A percentile compares a stretch with the other conserved stretches of the same genome.
Conservation (phyloP, 2,797 vertebrate species). For the Pterois miles region DNA sequence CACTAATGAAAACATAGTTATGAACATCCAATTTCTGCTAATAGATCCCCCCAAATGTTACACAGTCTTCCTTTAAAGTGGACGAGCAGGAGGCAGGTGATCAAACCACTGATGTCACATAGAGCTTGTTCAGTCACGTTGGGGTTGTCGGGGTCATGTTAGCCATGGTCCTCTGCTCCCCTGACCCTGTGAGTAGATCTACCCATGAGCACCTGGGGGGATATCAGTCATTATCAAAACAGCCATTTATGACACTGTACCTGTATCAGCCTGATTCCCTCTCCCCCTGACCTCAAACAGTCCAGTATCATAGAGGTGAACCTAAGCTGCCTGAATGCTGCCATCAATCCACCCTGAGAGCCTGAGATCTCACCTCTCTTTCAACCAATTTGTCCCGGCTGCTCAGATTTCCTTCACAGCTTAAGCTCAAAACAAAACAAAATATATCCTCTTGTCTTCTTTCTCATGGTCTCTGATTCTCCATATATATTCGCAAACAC, state of each 20-base stretch:
- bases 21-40: too few relatives aligned
- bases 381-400: conserved; percentile 54
- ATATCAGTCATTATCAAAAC: conserved; percentile 31
- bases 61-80: too few relatives aligned
- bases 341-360: conserved; percentile 64
- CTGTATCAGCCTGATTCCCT: background rate
- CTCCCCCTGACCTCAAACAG: background rate
- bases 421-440: conserved; percentile 30
- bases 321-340: conserved; percentile 36
- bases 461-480: conserved; percentile 1
- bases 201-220: conserved; percentile 34
- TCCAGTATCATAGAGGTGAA: conserved; percentile 40
- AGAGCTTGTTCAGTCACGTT: conserved; percentile 48
- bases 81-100: background rate
- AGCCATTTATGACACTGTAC: conserved; percentile 9
- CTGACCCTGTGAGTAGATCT: conserved; percentile 18
- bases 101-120: background rate
- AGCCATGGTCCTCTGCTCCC: conserved; percentile 38
- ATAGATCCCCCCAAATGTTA: too few relatives aligned
- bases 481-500: background rate
- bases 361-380: conserved; percentile 29
- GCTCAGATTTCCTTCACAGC: conserved; percentile 53
- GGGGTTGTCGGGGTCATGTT: conserved; percentile 43
- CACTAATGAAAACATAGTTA: too few relatives aligned
- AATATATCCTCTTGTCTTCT: background rate